Evolutionary conservation across 2,888 invertebrate genomes (phyloP).

Genomic region (Lathronympha strigana): DNA sequence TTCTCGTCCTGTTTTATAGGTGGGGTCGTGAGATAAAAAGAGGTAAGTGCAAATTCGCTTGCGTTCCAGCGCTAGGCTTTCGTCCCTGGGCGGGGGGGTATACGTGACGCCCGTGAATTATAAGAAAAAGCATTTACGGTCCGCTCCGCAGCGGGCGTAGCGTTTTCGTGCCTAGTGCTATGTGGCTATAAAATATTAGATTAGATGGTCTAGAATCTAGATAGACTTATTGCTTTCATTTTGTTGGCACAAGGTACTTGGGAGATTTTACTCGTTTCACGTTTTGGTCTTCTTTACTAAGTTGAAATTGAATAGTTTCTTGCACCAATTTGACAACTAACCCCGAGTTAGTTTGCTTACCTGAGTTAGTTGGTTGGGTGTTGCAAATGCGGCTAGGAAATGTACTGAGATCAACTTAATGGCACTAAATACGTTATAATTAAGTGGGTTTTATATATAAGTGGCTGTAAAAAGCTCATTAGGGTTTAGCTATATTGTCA

Average conservation of each 20-base stretch:
- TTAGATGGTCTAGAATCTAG: constrained; percentile 55
- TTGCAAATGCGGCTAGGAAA: too few relatives aligned
- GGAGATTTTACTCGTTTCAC: neutral
- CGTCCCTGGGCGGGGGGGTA: constrained; percentile 66
- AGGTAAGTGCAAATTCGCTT: constrained; percentile 79
- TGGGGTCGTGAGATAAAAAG: constrained; percentile 73
- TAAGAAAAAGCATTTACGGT: constrained; percentile 83
- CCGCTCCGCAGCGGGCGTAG: constrained; percentile 61
- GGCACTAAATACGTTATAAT: too few relatives aligned
- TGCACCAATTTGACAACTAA: too few relatives aligned
- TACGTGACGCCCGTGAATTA: constrained; percentile 83
- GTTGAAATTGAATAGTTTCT: too few relatives aligned
- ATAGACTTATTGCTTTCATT: constrained; percentile 33
- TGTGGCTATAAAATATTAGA: constrained; percentile 63
- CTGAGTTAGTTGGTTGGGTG: too few relatives aligned
- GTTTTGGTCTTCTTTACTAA: neutral
- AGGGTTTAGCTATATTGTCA: too few relatives aligned
- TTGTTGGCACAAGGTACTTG: neutral
- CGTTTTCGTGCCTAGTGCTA: constrained; percentile 69
- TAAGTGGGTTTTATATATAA: too few relatives aligned
- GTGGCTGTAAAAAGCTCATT: too few relatives aligned
- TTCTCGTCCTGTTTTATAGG: constrained; percentile 74
- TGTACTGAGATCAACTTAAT: too few relatives aligned
- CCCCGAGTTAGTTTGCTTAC: too few relatives aligned
- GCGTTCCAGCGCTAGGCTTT: constrained; percentile 70